These are phyloP conservation scores for Matsumyia berberina DNA, from an alignment of 2,888 invertebrate genomes.

Conservation along the genomic window DNA sequence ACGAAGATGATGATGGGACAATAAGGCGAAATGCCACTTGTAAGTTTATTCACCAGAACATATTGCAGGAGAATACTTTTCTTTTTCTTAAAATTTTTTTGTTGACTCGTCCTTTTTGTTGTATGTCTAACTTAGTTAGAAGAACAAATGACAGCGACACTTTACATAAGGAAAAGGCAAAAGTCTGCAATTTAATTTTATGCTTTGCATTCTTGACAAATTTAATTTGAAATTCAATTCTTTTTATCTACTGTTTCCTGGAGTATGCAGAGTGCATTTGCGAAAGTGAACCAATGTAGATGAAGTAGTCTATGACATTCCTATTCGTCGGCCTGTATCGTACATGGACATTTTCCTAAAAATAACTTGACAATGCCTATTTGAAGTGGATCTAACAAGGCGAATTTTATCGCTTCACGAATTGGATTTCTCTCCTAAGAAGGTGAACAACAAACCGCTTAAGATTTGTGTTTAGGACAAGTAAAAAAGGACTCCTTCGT, in stretches of 20 bases:
- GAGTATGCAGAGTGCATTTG: neutral
- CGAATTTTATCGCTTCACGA: too few species aligned
- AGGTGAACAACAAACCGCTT: too few species aligned
- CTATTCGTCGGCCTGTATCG: too few species aligned
- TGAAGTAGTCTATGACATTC: too few species aligned
- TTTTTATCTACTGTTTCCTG: neutral
- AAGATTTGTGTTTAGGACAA: too few species aligned
- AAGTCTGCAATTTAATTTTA: slow-evolving; percentile 63
- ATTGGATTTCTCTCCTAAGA: too few species aligned
- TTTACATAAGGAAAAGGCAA: slow-evolving; percentile 25
- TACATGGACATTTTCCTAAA: too few species aligned
- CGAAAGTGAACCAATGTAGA: too few species aligned
- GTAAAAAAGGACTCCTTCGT: too few species aligned
- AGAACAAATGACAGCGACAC: slow-evolving; percentile 53
- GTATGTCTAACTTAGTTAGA: slow-evolving; percentile 51
- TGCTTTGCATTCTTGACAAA: slow-evolving; percentile 51
- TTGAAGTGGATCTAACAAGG: too few species aligned
- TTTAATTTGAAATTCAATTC: slow-evolving; percentile 28
- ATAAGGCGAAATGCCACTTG: slow-evolving; percentile 52
- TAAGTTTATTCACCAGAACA: slow-evolving; percentile 70
- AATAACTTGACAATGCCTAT: too few species aligned
- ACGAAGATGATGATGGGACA: slow-evolving; percentile 22
- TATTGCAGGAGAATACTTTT: slow-evolving; percentile 36
- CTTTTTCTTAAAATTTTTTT: slow-evolving; percentile 25
- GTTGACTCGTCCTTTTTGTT: slow-evolving; percentile 31